Evolutionary conservation across 1,140 invertebrate genomes (phyloP).

Genomic region (Brachionus manjavacas): DNA sequence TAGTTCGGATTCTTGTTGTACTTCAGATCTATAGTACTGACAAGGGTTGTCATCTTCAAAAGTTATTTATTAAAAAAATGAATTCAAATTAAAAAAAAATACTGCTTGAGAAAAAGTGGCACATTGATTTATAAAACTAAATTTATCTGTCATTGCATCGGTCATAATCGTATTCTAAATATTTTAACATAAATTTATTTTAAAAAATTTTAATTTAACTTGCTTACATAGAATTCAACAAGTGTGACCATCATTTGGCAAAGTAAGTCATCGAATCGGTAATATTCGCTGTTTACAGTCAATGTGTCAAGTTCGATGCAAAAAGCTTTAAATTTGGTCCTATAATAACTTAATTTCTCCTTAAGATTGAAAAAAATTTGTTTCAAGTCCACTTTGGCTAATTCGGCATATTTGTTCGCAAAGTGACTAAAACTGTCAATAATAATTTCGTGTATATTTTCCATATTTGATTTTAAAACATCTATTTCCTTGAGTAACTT

Average conservation of each 20-base stretch:
- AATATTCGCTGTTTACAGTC: background rate
- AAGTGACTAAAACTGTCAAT: background rate
- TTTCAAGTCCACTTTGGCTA: background rate
- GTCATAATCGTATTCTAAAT: background rate
- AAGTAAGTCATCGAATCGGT: background rate
- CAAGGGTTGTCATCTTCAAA: background rate
- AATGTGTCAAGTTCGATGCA: background rate
- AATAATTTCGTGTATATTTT: background rate
- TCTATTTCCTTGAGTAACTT: background rate
- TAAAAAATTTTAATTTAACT: background rate
- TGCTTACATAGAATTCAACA: constrained; percentile 14
- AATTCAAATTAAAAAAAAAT: background rate
- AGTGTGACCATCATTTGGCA: background rate
- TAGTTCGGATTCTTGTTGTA: background rate
- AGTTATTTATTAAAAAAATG: background rate
- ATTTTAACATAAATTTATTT: background rate
- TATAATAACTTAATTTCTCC: background rate
- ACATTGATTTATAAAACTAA: background rate
- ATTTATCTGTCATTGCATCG: background rate
- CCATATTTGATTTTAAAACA: background rate
- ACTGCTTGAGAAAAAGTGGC: constrained; percentile 32
- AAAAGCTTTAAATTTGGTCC: constrained; percentile 16
- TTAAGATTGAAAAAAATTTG: constrained; percentile 28
- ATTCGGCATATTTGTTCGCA: background rate
- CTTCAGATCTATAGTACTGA: constrained; percentile 26